Base-by-base conservation (phyloP, 2,113 vertebrate species). In the Atherinomorus stipes region DNA sequence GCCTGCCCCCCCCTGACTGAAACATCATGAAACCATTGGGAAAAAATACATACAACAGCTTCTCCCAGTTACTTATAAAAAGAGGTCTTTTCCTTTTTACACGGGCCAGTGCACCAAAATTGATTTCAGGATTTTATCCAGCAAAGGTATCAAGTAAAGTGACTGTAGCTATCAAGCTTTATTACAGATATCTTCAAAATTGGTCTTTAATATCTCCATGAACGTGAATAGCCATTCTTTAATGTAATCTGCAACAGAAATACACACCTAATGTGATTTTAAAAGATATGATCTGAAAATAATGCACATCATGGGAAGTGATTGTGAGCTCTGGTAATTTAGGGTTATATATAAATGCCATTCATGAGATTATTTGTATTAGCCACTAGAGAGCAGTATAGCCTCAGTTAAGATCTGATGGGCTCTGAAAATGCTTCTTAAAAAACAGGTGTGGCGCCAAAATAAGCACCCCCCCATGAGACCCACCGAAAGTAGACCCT, bases 301-400 rank as follows among this genome's bases (percentile, higher is more conserved):
- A 44, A 44, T 47, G 19, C 44, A 47, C 13, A 47, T 44, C n/a
- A 7, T 47, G 18, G 44, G 7, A 47, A 47, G 13, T 7, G 7
- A 5, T 47, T 47, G 44, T 47, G 4, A 7, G 18, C 44, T n/a
- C 44, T 7, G 19, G 18, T 6, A 47, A 6, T 6, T 44, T 18
- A 7, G 8, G 8, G 31, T 34, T 9, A n/a, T n/a, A n/a, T n/a
- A n/a, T n/a, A 9, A 9, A 34, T 34, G 31, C 4, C 2, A 15
- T 4, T 42, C 12, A 42, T 15, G 15, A 7, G 16, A 19, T 8
- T 45, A 7, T 47, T 6, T 7, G n/a, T 1, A 4, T 19, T 9
- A 0, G 21, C 52, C 88, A 86, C 72, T 50, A 85, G 91, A 76
- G 69, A 71, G 34, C 80, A 31, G 70, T 76, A 31, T 42, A 44